Conservation (phyloP, 2,797 vertebrate genomes). For the Pelodytes ibericus region DNA sequence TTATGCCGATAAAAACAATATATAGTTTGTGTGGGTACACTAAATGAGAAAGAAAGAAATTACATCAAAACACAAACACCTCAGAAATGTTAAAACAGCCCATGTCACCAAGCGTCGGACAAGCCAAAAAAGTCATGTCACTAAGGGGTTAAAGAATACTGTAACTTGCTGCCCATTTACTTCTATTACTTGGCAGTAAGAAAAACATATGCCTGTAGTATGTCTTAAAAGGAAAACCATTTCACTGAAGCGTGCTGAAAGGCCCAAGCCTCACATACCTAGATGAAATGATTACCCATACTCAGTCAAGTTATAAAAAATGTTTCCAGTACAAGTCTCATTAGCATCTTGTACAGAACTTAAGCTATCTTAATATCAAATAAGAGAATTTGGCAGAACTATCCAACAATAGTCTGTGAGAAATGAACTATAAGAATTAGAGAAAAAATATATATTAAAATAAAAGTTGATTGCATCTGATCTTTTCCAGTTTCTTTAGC, state of each 20-base stretch:
- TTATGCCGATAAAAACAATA: too few relatives aligned
- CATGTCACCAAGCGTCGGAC: too few relatives aligned
- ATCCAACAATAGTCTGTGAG: constrained; percentile 10
- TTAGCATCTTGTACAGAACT: constrained; percentile 25
- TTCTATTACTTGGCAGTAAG: constrained; percentile 26
- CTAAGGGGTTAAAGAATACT: constrained; percentile 23
- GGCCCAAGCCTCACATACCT: constrained; percentile 26
- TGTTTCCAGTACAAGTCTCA: constrained; percentile 28
- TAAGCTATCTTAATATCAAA: constrained; percentile 29
- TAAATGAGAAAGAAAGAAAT: too few relatives aligned
- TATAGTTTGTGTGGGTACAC: too few relatives aligned
- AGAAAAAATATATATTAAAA: constrained; percentile 17
- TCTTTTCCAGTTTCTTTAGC: constrained; percentile 16
- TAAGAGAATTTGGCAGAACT: constrained; percentile 38
- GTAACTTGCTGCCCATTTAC: constrained; percentile 25
- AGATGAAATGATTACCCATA: constrained; percentile 41
- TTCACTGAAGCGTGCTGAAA: constrained; percentile 33
- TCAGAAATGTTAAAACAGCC: too few relatives aligned
- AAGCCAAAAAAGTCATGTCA: too few relatives aligned
- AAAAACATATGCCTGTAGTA: constrained; percentile 27
- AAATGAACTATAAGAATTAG: constrained; percentile 14
- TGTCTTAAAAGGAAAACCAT: constrained; percentile 33
- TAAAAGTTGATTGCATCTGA: constrained; percentile 10
- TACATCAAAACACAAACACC: too few relatives aligned
- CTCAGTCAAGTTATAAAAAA: constrained; percentile 23